These are phyloP conservation scores for Serinus canaria DNA, from an alignment of 2,113 vertebrate genomes.

Conservation along the genomic window DNA sequence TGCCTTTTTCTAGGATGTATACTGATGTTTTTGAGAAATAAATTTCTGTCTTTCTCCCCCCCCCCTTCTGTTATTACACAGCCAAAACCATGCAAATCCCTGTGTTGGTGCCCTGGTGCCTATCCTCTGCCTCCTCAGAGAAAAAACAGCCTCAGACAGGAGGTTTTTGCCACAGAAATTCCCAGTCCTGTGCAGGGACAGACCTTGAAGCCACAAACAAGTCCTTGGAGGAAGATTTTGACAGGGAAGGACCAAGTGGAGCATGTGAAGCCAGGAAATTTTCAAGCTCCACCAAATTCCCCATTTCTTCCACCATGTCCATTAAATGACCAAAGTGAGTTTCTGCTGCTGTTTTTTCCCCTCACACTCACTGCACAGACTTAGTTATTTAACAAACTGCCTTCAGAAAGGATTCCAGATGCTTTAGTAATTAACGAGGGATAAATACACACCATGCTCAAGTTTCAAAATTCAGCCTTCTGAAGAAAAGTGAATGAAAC, in stretches of 20 bases:
- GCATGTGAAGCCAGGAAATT: background rate
- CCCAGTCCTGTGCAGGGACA: fast-evolving
- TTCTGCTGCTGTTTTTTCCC: background rate
- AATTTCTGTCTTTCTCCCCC: background rate
- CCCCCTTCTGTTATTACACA: background rate
- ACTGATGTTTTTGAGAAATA: background rate
- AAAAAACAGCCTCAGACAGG: background rate
- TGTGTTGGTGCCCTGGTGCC: background rate
- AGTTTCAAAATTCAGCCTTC: background rate
- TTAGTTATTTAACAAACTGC: background rate
- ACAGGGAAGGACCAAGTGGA: background rate
- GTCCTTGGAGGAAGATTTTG: background rate
- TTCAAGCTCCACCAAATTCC: background rate
- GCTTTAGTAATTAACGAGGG: background rate
- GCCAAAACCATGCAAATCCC: background rate
- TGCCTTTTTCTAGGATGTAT: background rate
- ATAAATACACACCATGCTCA: background rate
- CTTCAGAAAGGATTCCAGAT: background rate
- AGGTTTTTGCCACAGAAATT: background rate
- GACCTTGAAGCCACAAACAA: background rate
- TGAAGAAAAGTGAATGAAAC: background rate
- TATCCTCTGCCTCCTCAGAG: background rate
- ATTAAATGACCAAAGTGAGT: background rate
- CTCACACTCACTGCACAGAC: background rate
- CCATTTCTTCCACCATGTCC: background rate